These are phyloP conservation scores for Zhengitettix transpicula DNA, from an alignment of 2,888 invertebrate genomes.

Conservation along the genomic window DNA sequence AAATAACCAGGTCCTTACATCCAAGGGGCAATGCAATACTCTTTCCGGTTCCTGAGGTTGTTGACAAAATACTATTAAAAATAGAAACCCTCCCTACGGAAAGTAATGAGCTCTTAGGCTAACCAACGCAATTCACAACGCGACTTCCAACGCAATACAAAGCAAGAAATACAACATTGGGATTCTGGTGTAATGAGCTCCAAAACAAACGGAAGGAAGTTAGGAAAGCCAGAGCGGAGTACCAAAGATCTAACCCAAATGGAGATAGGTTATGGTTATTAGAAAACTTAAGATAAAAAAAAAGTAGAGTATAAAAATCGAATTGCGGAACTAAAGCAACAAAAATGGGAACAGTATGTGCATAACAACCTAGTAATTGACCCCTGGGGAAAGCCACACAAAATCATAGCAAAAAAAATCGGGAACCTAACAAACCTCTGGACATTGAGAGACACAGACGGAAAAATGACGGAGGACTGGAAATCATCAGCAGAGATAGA, in stretches of 20 bases:
- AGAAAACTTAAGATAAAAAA: not conserved
- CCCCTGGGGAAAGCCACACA: not conserved
- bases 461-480: not conserved
- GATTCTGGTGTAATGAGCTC: no score
- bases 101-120: no score
- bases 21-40: not conserved
- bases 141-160: no score
- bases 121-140: no score
- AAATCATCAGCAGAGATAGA: not conserved
- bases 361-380: not conserved
- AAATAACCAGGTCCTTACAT: not conserved
- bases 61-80: not conserved
- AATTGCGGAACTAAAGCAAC: not conserved
- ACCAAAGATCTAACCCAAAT: not conserved
- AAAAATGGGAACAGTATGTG: not conserved
- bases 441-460: not conserved
- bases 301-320: not conserved
- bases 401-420: not conserved
- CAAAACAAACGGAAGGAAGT: not conserved
- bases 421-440: not conserved
- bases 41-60: not conserved
- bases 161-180: no score
- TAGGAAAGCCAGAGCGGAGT: not conserved
- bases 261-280: no score
- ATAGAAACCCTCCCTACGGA: not conserved